Percentiles rank a stretch among this genome's conserved stretches.
Conservation (phyloP, 2,888 invertebrate genomes). For the Sisyra nigra region DNA sequence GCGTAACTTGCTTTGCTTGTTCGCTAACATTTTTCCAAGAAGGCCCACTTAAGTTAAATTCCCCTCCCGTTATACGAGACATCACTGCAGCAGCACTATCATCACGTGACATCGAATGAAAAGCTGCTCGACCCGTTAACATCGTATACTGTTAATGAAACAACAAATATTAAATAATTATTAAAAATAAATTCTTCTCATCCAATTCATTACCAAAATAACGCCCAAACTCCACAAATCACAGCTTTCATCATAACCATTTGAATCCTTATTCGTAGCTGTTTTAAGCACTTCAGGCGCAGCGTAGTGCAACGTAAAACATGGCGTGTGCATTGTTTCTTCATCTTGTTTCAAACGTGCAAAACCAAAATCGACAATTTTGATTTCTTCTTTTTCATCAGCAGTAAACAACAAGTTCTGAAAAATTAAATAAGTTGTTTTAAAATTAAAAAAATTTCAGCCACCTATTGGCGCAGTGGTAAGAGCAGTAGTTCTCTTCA, state of each 20-base stretch:
- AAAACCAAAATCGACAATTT: constrained; percentile 94
- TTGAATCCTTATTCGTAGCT: constrained; percentile 44
- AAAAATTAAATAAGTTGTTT: constrained; percentile 9
- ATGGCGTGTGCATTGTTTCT: constrained; percentile 60
- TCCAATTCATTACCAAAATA: constrained; percentile 50
- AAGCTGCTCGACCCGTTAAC: constrained; percentile 77
- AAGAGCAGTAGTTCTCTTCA: too few species aligned
- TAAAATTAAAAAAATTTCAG: too few species aligned
- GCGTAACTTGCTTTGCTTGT: constrained; percentile 59
- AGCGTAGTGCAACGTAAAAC: constrained; percentile 88
- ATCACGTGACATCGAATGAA: constrained; percentile 51
- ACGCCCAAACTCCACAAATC: constrained; percentile 95
- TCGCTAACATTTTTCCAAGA: constrained; percentile 59
- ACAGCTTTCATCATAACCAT: constrained; percentile 81
- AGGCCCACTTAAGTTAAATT: constrained; percentile 52
- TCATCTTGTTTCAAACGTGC: constrained; percentile 56
- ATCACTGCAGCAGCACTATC: constrained; percentile 63
- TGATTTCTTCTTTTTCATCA: constrained; percentile 44
- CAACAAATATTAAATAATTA: neutral
- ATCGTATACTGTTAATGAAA: constrained; percentile 25
- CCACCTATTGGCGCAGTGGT: too few species aligned
- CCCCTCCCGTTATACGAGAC: constrained; percentile 61
- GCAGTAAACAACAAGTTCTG: constrained; percentile 53
- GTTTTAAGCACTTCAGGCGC: constrained; percentile 80
- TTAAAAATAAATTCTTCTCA: neutral